A percentile compares a stretch with the other conserved stretches of the same genome.
Conservation (phyloP, 1,140 invertebrate genomes). For the Aphaenogaster floridana region DNA sequence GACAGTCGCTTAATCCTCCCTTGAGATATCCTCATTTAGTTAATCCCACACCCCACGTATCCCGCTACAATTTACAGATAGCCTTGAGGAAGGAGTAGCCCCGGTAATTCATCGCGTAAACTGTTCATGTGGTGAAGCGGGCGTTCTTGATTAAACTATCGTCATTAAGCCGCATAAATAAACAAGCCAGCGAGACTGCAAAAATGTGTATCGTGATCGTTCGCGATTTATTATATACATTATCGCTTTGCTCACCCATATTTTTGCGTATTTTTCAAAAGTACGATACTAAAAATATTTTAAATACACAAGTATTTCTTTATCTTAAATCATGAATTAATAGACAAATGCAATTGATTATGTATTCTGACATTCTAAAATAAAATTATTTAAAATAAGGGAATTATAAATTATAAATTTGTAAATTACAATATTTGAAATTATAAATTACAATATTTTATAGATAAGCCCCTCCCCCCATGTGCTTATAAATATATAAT, state of each 20-base stretch:
- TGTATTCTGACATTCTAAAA: not conserved
- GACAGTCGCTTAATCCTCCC: slow-evolving; percentile 79
- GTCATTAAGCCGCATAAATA: slow-evolving; percentile 25
- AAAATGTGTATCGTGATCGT: not conserved
- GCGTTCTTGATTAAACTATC: slow-evolving; percentile 43
- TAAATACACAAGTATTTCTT: not conserved
- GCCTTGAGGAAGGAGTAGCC: slow-evolving; percentile 51
- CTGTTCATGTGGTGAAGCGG: slow-evolving; percentile 35
- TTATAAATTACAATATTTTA: not conserved
- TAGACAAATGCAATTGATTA: not conserved
- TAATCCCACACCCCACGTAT: slow-evolving; percentile 70
- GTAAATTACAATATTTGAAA: not conserved
- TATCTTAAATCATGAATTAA: not conserved
- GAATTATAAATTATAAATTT: not conserved
- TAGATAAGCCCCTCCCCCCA: not conserved
- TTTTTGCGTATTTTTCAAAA: not conserved
- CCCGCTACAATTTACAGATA: slow-evolving; percentile 59
- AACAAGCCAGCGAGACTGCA: not conserved
- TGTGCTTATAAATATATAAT: not conserved
- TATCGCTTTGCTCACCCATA: not conserved
- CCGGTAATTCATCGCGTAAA: slow-evolving; percentile 49
- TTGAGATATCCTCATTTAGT: slow-evolving; percentile 78
- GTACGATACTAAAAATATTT: not conserved
- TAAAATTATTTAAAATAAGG: not conserved
- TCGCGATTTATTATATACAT: not conserved